Conservation (phyloP, 2,888 invertebrate genomes). For the Drosophila subquinaria region DNA sequence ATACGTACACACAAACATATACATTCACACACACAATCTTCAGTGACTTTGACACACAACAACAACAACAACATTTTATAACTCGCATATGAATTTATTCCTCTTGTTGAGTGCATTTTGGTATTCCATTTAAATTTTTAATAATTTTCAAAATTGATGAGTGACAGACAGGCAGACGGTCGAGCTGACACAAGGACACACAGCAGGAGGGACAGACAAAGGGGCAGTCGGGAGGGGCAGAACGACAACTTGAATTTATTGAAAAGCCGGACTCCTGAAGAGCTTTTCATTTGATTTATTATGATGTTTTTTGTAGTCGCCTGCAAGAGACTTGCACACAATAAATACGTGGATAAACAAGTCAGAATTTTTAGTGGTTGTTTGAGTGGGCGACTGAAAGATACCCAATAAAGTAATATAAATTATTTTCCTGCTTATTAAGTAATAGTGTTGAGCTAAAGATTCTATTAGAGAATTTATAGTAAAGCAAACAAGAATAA, state of each 20-base stretch:
- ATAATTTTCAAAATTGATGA: conserved; percentile 82
- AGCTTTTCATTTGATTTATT: conserved; percentile 71
- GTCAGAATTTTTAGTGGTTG: background rate
- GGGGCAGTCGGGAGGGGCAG: background rate
- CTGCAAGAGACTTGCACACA: conserved; percentile 19
- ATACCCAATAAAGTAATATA: background rate
- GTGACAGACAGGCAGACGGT: conserved; percentile 45
- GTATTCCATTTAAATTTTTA: conserved; percentile 83
- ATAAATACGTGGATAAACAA: conserved; percentile 31
- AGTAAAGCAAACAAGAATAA: no score
- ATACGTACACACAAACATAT: conserved; percentile 14
- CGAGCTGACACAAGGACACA: background rate
- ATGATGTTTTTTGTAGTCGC: conserved; percentile 19
- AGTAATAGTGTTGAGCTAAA: background rate
- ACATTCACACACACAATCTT: background rate
- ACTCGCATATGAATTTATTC: conserved; percentile 41
- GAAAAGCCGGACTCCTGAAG: conserved; percentile 27
- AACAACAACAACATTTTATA: conserved; percentile 27
- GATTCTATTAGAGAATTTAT: background rate
- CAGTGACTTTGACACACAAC: no score
- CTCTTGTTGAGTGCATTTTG: conserved; percentile 69
- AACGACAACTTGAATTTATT: conserved; percentile 19
- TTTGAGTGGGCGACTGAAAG: background rate
- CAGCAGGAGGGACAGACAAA: background rate
- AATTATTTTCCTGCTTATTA: background rate